phyloP scores from a whole-genome alignment of 2,797 vertebrate genomes.

The Dipus sagitta region DNA sequence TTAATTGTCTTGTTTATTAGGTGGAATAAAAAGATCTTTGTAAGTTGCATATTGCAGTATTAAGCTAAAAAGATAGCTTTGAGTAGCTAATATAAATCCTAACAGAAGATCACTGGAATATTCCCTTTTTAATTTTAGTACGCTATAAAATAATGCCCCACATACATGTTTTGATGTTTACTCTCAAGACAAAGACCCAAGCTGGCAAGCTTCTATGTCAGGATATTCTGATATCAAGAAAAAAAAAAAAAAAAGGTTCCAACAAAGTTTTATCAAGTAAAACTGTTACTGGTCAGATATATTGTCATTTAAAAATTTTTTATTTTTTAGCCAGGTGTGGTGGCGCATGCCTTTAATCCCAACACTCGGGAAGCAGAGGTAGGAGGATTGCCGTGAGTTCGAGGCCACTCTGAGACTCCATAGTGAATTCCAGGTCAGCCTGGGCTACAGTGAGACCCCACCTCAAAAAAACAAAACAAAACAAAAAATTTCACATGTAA shows the following conservation, averaged over 20 bases:
- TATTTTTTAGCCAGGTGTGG: no score
- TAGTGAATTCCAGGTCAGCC: no score
- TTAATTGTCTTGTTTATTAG: background rate
- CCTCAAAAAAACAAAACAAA: no score
- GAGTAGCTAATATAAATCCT: conserved; percentile 12
- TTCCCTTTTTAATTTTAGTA: conserved; percentile 23
- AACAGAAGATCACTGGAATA: background rate
- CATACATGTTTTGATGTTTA: background rate
- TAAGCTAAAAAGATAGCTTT: conserved; percentile 40
- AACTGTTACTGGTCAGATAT: conserved; percentile 35
- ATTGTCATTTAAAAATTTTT: background rate
- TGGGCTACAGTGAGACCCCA: no score
- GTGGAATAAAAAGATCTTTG: background rate
- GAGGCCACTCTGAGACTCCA: no score
- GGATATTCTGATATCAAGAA: background rate
- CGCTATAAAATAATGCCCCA: background rate
- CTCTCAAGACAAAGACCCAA: conserved; percentile 16
- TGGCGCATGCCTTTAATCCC: no score
- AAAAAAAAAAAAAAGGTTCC: background rate
- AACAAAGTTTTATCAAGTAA: conserved; percentile 21
- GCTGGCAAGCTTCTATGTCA: background rate
- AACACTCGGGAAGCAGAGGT: no score
- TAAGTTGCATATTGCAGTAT: conserved; percentile 10
- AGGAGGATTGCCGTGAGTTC: no score
- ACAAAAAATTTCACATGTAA: background rate